Percentiles rank a stretch among this genome's conserved stretches.
phyloP scores from a whole-genome alignment of 2,113 vertebrate genomes.

The Etia nguti region DNA sequence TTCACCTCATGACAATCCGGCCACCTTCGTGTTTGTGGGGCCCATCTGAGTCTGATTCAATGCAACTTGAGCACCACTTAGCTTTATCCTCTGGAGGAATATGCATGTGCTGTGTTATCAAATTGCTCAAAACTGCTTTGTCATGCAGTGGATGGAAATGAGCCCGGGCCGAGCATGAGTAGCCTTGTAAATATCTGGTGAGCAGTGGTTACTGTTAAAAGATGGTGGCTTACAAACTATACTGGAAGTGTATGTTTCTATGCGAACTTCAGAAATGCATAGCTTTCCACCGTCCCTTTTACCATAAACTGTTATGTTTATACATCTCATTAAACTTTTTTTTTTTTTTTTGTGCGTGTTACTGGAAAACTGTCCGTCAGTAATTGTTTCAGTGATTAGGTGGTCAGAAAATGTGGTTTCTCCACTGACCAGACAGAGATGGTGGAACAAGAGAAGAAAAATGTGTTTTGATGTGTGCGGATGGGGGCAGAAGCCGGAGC shows the following conservation, averaged over 20 bases:
- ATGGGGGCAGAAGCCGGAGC: neutral
- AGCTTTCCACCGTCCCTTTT: neutral
- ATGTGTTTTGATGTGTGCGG: neutral
- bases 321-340: neutral
- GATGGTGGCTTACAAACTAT: neutral
- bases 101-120: conserved; percentile 19
- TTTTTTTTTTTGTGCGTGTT: neutral
- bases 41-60: neutral
- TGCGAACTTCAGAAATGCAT: neutral
- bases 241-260: neutral
- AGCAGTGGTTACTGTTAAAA: neutral
- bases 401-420: conserved; percentile 6
- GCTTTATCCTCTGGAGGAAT: neutral
- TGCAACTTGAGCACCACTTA: neutral
- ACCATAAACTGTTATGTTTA: neutral
- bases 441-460: neutral
- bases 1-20: neutral
- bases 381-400: neutral
- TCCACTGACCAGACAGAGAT: neutral
- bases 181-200: conserved; percentile 9
- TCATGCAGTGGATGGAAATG: neutral
- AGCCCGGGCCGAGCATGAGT: neutral
- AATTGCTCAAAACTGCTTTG: conserved; percentile 9
- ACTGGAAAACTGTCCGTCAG: neutral
- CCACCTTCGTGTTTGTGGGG: neutral